A percentile compares a stretch with the other conserved stretches of the same genome.
phyloP scores from a whole-genome alignment of 2,797 vertebrate species.

The Rousettus madagascariensis region DNA sequence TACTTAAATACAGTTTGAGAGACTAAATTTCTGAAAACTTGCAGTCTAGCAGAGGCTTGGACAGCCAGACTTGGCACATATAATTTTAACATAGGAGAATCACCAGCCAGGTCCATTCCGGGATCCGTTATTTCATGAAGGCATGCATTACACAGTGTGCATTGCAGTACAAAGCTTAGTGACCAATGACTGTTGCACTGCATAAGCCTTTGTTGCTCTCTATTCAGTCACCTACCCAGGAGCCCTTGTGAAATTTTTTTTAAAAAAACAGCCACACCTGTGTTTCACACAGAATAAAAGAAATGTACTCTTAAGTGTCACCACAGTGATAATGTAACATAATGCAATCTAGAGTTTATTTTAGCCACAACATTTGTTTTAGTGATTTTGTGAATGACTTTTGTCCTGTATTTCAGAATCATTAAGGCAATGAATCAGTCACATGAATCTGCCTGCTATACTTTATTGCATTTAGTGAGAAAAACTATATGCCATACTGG shows the following conservation, averaged over 20 bases:
- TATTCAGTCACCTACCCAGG: constrained; percentile 33
- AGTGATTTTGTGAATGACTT: constrained; percentile 61
- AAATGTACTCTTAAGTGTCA: constrained; percentile 56
- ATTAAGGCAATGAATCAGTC: constrained; percentile 41
- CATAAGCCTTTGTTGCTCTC: not conserved
- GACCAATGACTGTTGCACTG: not conserved
- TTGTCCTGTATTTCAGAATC: constrained; percentile 40
- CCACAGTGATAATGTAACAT: constrained; percentile 28
- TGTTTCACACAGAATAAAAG: constrained; percentile 33
- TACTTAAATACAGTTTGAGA: constrained; percentile 27
- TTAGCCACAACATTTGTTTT: constrained; percentile 53
- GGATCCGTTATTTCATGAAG: not conserved
- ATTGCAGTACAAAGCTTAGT: not conserved
- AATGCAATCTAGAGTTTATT: constrained; percentile 43
- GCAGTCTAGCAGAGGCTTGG: not conserved
- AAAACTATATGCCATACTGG: not conserved
- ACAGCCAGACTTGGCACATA: not conserved
- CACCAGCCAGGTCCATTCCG: not conserved
- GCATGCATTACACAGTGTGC: not conserved
- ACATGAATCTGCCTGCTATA: constrained; percentile 28
- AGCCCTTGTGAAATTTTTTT: not conserved
- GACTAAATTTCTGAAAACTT: constrained; percentile 11
- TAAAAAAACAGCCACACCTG: not conserved
- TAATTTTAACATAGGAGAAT: not conserved
- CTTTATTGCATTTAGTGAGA: constrained; percentile 33